phyloP scores from a whole-genome alignment of 1,140 invertebrate species.

The Mactra quadrangularis region DNA sequence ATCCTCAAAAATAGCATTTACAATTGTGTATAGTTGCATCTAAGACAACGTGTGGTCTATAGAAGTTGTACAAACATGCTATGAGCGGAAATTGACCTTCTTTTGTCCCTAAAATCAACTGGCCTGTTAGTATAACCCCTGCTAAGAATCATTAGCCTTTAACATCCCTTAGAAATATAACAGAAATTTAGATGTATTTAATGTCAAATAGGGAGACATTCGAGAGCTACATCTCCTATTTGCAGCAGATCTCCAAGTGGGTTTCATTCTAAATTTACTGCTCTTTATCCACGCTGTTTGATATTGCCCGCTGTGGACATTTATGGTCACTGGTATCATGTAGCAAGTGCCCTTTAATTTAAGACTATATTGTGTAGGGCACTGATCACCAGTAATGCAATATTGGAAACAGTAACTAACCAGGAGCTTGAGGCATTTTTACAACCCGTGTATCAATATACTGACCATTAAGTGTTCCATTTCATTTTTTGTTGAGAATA shows the following conservation, averaged over 20 bases:
- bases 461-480: too few species aligned
- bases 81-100: too few species aligned
- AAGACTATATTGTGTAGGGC: constrained; percentile 12
- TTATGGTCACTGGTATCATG: constrained; percentile 18
- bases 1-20: too few species aligned
- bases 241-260: neutral
- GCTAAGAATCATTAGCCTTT: constrained; percentile 33
- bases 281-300: constrained; percentile 20
- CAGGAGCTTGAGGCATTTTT: too few species aligned
- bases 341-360: constrained; percentile 34
- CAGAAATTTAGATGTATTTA: neutral
- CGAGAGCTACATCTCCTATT: neutral
- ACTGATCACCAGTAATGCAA: too few species aligned
- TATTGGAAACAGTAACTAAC: too few species aligned
- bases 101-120: too few species aligned
- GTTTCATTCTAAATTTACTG: constrained; percentile 14
- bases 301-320: constrained; percentile 31
- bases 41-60: too few species aligned
- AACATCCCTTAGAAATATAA: neutral
- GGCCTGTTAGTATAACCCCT: constrained; percentile 4
- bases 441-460: too few species aligned
- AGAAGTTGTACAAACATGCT: too few species aligned
- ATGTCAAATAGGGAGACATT: constrained; percentile 24
- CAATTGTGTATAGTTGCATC: too few species aligned
- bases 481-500: too few species aligned